Conservation (phyloP, 2,797 vertebrate species). For the Tenualosa thibaudeaui region DNA sequence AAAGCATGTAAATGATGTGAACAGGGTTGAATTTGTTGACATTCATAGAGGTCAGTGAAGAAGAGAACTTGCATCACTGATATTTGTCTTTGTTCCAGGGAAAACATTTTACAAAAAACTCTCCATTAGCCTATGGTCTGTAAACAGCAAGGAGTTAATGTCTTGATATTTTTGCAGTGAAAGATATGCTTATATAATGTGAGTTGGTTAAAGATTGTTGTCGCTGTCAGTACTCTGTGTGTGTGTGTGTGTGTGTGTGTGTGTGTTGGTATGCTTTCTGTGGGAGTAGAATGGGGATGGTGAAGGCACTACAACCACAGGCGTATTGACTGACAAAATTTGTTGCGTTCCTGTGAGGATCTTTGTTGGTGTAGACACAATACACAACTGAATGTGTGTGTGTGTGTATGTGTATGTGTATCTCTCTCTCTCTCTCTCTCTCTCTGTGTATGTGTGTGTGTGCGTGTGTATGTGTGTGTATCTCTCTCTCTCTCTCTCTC, state of each 20-base stretch:
- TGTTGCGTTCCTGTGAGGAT: slow-evolving; percentile 67
- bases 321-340: slow-evolving; percentile 52
- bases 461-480: slow-evolving; percentile 29
- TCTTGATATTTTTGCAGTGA: neutral
- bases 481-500: neutral
- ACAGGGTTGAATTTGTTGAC: neutral
- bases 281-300: slow-evolving; percentile 71
- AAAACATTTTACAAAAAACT: neutral
- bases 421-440: neutral
- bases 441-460: neutral
- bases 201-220: neutral
- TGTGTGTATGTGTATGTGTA: slow-evolving; percentile 18
- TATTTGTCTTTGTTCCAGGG: neutral
- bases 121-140: neutral
- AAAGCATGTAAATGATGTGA: neutral
- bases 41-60: neutral
- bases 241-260: slow-evolving; percentile 50
- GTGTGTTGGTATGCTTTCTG: slow-evolving; percentile 60
- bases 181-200: neutral
- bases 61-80: neutral
- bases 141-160: neutral
- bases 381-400: slow-evolving; percentile 19
- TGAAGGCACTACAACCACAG: neutral
- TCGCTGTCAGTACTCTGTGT: slow-evolving; percentile 41
- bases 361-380: slow-evolving; percentile 62